Evolutionary conservation across 2,888 invertebrate genomes (phyloP), one percentile per base, ranked within the genome.

Genomic region (Ophion costatus): DNA sequence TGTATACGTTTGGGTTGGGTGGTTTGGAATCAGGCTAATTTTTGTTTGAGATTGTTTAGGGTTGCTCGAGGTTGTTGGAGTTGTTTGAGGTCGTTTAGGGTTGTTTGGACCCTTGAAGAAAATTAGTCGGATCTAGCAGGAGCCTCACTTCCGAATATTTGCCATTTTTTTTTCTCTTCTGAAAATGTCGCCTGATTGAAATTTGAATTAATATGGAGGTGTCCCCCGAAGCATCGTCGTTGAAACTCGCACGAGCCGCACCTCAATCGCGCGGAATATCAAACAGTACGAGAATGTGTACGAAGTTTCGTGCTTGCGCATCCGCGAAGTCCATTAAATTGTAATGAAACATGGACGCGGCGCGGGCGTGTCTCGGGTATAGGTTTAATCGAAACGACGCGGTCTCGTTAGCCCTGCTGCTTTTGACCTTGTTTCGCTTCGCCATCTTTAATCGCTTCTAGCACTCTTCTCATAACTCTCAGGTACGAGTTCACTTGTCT

Each of bases 381-480:
- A 56, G 29, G 20, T n/a, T 70, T 20, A 14, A 56, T n/a, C n/a
- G n/a, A 63, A 74, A 66, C 29, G 24, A 64, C 63, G 45, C 17
- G 33, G 24, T 56, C 11, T 76, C 38, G 38, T 75, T 66, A 33
- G 29, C 29, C 33, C n/a, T 69, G 9, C 63, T 80, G 22, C 70
- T 14, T 67, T 45, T 61, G 80, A 73, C 66, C 67, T 81, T 56
- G 56, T 81, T 80, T 80, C 42, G 61, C 77, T 56, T 71, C 73
- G 76, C 57, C 38, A 73, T 83, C 70, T 74, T 69, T 71, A 82
- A 73, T 82, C 61, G 74, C 33, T 61, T 67, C 67, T 51, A 51
- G 22, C 38, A 70, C 20, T 66, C 20, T 66, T 77, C 51, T 76
- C 75, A 59, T 64, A 61, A 29, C 38, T 66, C 45, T 69, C 5